These are phyloP conservation scores for Plectrocnemia conspersa DNA, from an alignment of 1,140 invertebrate genomes.

Conservation along the genomic window DNA sequence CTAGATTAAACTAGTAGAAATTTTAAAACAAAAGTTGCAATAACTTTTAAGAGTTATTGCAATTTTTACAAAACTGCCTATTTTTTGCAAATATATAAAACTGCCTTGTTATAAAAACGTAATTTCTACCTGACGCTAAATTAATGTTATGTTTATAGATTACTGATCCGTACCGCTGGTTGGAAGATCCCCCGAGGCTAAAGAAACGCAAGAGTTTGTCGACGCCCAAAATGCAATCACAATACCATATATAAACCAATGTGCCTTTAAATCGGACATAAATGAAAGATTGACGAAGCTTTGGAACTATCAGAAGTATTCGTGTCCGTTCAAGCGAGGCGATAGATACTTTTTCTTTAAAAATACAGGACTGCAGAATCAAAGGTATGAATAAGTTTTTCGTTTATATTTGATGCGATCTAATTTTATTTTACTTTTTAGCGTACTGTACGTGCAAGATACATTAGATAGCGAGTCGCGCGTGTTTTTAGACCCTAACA, in stretches of 20 bases:
- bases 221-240: slow-evolving; percentile 89
- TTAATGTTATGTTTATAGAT: no score
- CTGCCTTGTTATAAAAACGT: no score
- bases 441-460: slow-evolving; percentile 90
- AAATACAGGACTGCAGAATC: slow-evolving; percentile 95
- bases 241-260: slow-evolving; percentile 76
- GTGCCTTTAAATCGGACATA: slow-evolving; percentile 67
- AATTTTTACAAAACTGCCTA: no score
- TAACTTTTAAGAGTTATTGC: no score
- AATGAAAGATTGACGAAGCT: slow-evolving; percentile 77
- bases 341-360: slow-evolving; percentile 87
- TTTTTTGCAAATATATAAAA: no score
- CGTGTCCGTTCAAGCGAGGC: slow-evolving; percentile 78
- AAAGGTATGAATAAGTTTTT: slow-evolving; percentile 66
- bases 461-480: slow-evolving; percentile 69
- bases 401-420: slow-evolving; percentile 14
- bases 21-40: no score
- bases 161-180: slow-evolving; percentile 90
- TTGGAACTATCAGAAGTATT: slow-evolving; percentile 96
- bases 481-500: slow-evolving; percentile 96
- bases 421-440: slow-evolving; percentile 44
- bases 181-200: slow-evolving; percentile 92
- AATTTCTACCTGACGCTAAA: no score
- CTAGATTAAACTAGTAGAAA: no score
- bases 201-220: slow-evolving; percentile 90